phyloP scores from a whole-genome alignment of 2,797 vertebrate species.

The Periparus ater region DNA sequence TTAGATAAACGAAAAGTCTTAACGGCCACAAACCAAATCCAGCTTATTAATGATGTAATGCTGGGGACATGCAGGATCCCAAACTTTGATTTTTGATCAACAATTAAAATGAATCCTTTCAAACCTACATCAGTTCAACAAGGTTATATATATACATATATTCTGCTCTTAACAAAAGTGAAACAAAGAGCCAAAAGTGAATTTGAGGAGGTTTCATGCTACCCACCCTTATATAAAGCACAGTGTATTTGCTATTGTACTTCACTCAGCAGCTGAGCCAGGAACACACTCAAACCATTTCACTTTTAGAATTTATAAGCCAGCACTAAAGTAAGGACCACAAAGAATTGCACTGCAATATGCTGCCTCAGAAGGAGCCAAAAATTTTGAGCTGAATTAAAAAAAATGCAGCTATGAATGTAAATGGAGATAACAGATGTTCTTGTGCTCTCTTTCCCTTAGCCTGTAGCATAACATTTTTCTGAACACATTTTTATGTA shows the following conservation, averaged over 20 bases:
- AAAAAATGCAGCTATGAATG: background rate
- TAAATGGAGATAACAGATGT: background rate
- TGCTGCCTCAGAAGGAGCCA: background rate
- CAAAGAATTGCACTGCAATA: background rate
- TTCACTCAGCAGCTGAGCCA: background rate
- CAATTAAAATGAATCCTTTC: background rate
- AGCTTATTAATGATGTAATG: background rate
- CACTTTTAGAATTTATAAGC: background rate
- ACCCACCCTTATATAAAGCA: background rate
- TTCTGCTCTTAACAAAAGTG: background rate
- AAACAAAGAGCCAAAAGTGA: background rate
- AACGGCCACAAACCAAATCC: background rate
- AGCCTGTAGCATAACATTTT: background rate
- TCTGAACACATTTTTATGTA: background rate
- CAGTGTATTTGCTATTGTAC: background rate
- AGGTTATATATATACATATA: background rate
- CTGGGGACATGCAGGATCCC: background rate
- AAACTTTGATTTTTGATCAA: background rate
- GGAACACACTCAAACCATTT: background rate
- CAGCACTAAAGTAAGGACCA: background rate
- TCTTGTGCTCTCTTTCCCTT: background rate
- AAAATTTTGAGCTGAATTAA: background rate
- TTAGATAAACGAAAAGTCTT: background rate
- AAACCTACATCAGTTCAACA: background rate
- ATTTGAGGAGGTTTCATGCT: background rate